Base-by-base conservation (phyloP, 2,113 vertebrate genomes). In the Apodemus sylvaticus region DNA sequence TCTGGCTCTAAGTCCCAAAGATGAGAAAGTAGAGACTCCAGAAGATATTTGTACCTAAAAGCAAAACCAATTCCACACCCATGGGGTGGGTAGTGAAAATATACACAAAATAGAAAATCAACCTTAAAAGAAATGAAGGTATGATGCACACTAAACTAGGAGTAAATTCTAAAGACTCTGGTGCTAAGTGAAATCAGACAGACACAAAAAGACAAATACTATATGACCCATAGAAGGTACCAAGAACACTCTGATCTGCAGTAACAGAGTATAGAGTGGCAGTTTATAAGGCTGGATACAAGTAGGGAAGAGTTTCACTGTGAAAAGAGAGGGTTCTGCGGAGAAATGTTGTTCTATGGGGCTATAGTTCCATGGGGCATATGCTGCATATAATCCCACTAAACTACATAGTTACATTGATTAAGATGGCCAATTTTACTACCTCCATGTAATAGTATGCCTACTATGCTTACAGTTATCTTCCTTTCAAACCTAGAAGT, bases 381-480 rank as follows among this genome's bases (percentile, higher is more conserved):
- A 6, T 45, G 81, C 8, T 26, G 5, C 42, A 64, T 5, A 42
- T 13, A 91, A 39, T 12, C 26, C 17, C 66, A 86, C 14, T 51
- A 19, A 97, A 92, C 10, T 74, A 2, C 66, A 64, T 16, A 45
- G 19, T 51, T 62, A 66, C 79, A 93, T 45, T 71, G 29, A 3
- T 16, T 86, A 73, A 95, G 70, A 68, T 51, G 16, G 19, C 68
- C 58, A 91, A 66, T 90, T 91, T 81, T 78, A 86, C 51, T 91
- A 86, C 10, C 66, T 91, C 42, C 92, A 74, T 45, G 71, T 73
- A 51, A 20, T 7, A 36, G 78, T 88, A 55, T 11, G 9, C 4
- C 22, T 60, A 34, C 29, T 70, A 66, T 39, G 11, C 31, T 76
- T 76, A 68, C 26, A 71, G 1, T 85, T 22, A 51, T 45, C 45